Percentiles rank a stretch among this genome's conserved stretches.
These are phyloP conservation scores for Ips typographus DNA, from an alignment of 1,140 invertebrate species.

Conservation along the genomic window DNA sequence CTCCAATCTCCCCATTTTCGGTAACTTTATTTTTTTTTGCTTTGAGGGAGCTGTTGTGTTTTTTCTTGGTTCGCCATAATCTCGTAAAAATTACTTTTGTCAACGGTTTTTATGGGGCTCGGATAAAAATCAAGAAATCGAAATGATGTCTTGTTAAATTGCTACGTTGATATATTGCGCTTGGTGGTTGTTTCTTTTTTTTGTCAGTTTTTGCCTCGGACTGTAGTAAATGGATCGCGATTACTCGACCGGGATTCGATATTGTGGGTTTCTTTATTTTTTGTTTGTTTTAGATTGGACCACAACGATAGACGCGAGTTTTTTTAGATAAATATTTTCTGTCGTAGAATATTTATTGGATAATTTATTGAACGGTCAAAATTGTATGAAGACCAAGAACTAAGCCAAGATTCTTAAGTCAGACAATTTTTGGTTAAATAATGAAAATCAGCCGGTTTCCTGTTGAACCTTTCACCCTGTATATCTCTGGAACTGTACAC, in stretches of 20 bases:
- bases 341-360: no score
- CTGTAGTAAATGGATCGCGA: conserved; percentile 1
- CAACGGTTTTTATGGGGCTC: conserved; percentile 20
- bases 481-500: no score
- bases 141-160: conserved; percentile 20
- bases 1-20: conserved; percentile 24
- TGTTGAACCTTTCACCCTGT: no score
- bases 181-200: neutral
- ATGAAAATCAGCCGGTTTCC: no score
- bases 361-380: no score
- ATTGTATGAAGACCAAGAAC: no score
- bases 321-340: no score
- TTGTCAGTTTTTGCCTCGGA: neutral
- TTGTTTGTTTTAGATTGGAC: no score
- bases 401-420: no score
- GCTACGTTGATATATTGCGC: conserved; percentile 10
- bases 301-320: no score
- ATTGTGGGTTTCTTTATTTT: neutral
- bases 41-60: conserved; percentile 8
- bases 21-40: conserved; percentile 24
- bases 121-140: conserved; percentile 23
- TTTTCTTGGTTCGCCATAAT: conserved; percentile 26
- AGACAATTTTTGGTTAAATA: no score
- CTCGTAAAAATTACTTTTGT: conserved; percentile 32
- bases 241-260: neutral